Percentiles rank a stretch among this genome's conserved stretches.
Evolutionary conservation across 92 coral and sea anemone species (phyloP).

Genomic region (Blastomussa wellsi): DNA sequence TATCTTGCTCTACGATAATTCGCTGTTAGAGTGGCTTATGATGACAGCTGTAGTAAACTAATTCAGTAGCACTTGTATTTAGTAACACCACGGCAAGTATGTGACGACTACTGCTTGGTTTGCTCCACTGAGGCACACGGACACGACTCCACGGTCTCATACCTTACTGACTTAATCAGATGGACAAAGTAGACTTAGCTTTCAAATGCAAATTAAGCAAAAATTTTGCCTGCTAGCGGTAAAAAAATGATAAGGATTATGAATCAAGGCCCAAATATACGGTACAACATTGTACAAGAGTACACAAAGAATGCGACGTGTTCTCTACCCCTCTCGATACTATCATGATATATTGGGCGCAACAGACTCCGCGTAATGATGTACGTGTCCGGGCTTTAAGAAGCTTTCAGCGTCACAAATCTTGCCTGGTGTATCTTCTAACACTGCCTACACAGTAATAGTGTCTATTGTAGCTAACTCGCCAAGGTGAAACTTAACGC

Average conservation of each 20-base stretch:
- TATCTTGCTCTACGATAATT: slow-evolving; percentile 25
- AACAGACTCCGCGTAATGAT: background rate
- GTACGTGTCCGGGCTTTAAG: background rate
- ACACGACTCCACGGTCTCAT: too few species aligned
- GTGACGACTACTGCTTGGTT: slow-evolving; percentile 1
- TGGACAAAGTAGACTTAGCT: background rate
- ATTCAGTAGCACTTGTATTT: background rate
- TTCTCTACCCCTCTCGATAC: too few species aligned
- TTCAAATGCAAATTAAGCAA: background rate
- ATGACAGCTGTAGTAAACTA: slow-evolving; percentile 15
- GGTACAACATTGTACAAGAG: background rate
- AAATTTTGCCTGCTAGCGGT: background rate
- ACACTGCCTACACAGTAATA: slow-evolving; percentile 14
- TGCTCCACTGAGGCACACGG: background rate
- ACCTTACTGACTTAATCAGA: background rate
- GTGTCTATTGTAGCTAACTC: background rate
- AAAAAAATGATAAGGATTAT: background rate
- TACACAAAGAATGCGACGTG: too few species aligned
- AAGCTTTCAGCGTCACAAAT: slow-evolving; percentile 12
- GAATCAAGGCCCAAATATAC: background rate
- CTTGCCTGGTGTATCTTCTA: slow-evolving; percentile 4
- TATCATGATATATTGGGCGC: too few species aligned
- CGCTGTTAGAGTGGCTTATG: slow-evolving; percentile 27
- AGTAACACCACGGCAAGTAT: slow-evolving; percentile 4
- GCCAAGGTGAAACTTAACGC: background rate